phyloP scores from a whole-genome alignment of 2,797 vertebrate species.

The Gymnocypris eckloni region DNA sequence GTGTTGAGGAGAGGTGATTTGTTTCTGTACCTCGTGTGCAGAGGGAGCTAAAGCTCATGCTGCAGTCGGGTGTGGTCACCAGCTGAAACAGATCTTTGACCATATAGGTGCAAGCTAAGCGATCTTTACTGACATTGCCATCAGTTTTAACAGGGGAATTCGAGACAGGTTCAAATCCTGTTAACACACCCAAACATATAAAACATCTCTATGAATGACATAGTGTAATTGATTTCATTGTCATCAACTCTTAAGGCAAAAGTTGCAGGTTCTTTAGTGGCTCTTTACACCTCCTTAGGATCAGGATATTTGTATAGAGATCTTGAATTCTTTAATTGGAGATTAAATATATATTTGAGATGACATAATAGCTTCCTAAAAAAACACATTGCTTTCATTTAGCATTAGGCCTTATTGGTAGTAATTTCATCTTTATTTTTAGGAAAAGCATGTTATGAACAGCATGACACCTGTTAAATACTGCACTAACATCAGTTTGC shows the following conservation, averaged over 20 bases:
- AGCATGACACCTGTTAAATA: too few relatives aligned
- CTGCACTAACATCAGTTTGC: background rate
- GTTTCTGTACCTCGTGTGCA: conserved; percentile 72
- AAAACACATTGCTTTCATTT: background rate
- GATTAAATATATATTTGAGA: background rate
- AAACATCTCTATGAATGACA: background rate
- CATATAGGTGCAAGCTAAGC: conserved; percentile 70
- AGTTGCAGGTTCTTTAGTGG: background rate
- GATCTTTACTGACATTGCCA: background rate
- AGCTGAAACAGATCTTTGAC: conserved; percentile 68
- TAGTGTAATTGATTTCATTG: background rate
- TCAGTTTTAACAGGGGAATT: background rate
- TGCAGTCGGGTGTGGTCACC: conserved; percentile 67
- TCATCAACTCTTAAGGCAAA: background rate
- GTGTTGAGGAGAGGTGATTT: background rate
- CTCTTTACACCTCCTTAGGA: background rate
- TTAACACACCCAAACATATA: background rate
- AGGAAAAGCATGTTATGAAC: background rate
- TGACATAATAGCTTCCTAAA: background rate
- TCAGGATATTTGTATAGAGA: background rate
- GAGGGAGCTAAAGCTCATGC: conserved; percentile 67
- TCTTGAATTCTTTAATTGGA: background rate
- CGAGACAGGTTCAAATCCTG: background rate
- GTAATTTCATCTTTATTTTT: background rate
- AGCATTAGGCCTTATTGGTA: background rate